A percentile compares a stretch with the other conserved stretches of the same genome.
These are phyloP conservation scores for Oikopleura vanhoeffeni DNA, from an alignment of 23 tunicate species.

Conservation along the genomic window DNA sequence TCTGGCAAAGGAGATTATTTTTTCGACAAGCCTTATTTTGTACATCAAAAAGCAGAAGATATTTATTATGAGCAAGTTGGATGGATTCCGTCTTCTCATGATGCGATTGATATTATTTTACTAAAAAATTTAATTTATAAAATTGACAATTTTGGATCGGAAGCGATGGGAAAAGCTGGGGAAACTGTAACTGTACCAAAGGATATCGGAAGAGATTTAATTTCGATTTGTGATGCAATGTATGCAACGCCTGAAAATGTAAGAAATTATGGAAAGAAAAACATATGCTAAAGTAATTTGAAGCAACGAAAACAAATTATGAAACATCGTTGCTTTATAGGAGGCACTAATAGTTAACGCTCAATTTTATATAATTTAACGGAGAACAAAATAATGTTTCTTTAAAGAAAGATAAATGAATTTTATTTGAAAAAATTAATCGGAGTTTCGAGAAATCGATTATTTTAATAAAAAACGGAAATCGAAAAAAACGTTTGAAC, in stretches of 20 bases:
- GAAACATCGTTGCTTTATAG: too few species aligned
- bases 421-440: too few species aligned
- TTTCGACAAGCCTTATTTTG: not conserved
- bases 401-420: too few species aligned
- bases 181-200: not conserved
- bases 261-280: too few species aligned
- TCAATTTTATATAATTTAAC: too few species aligned
- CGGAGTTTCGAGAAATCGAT: too few species aligned
- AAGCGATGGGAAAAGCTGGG: not conserved
- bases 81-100: not conserved
- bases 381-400: too few species aligned
- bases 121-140: not conserved
- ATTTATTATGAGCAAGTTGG: conserved; percentile 8
- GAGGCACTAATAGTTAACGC: too few species aligned
- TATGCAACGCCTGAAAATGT: conserved; percentile 7
- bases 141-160: not conserved
- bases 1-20: not conserved
- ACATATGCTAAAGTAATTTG: too few species aligned
- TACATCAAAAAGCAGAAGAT: not conserved
- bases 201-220: not conserved
- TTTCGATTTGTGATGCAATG: not conserved
- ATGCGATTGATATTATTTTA: not conserved
- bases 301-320: too few species aligned
- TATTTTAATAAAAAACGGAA: too few species aligned
- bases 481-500: too few species aligned